Percentiles rank a stretch among this genome's conserved stretches.
Evolutionary conservation across 2,888 invertebrate genomes (phyloP).

Genomic region (Apamea anceps): DNA sequence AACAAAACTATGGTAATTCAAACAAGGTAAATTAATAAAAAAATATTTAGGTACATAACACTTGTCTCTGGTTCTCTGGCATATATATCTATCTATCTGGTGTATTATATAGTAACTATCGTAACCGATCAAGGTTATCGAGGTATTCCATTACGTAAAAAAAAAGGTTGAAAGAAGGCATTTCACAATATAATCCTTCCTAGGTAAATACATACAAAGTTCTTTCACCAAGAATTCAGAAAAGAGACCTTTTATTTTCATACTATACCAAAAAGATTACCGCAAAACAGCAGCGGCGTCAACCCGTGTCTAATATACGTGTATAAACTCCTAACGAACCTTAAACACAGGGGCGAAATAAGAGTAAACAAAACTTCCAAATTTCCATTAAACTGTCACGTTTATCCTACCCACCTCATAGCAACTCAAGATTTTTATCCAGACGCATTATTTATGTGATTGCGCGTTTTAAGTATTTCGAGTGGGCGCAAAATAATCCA

Average conservation of each 20-base stretch:
- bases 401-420: slow-evolving; percentile 33
- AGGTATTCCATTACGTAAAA: neutral
- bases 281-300: neutral
- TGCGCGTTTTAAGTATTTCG: slow-evolving; percentile 64
- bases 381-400: slow-evolving; percentile 42
- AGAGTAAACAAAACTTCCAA: slow-evolving; percentile 20
- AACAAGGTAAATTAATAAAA: neutral
- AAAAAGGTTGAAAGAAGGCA: neutral
- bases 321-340: slow-evolving; percentile 16
- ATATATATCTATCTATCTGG: too few relatives aligned
- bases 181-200: slow-evolving; percentile 1
- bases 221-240: neutral
- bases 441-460: slow-evolving; percentile 66
- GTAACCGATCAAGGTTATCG: neutral
- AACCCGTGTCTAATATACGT: slow-evolving; percentile 3
- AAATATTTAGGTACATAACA: too few relatives aligned
- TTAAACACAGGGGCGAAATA: slow-evolving; percentile 5
- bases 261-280: slow-evolving; percentile 3
- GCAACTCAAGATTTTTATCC: slow-evolving; percentile 64
- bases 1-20: neutral
- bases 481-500: slow-evolving; percentile 73
- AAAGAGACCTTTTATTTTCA: neutral
- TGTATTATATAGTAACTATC: neutral
- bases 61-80: too few relatives aligned
- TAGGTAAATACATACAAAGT: neutral